A percentile compares a stretch with the other conserved stretches of the same genome.
phyloP scores from a whole-genome alignment of 2,113 vertebrate genomes.

The Empidonax traillii region DNA sequence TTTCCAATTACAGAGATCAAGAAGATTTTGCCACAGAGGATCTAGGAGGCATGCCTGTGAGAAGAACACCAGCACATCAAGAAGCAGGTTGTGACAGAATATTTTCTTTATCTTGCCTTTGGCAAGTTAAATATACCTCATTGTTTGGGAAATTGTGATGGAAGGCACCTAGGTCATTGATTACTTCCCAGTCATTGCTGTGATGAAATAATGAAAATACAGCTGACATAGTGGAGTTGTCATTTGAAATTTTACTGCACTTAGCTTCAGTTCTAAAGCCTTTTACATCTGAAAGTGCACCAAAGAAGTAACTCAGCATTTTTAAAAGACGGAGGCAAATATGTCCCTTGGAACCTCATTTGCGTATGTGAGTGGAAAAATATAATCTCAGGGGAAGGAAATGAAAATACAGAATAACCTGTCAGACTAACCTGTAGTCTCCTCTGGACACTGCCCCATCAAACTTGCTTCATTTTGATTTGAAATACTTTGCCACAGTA shows the following conservation, averaged over 20 bases:
- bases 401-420: not conserved
- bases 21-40: not conserved
- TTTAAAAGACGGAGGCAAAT: not conserved
- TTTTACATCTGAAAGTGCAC: not conserved
- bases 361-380: not conserved
- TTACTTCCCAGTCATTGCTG: not conserved
- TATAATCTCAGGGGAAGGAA: not conserved
- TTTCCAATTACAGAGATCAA: not conserved
- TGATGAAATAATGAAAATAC: not conserved
- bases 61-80: fast-evolving
- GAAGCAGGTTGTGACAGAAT: not conserved
- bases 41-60: not conserved
- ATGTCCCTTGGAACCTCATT: not conserved
- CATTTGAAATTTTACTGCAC: not conserved
- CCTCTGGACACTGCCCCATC: not conserved
- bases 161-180: not conserved
- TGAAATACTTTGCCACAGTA: not conserved
- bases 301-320: not conserved
- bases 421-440: not conserved
- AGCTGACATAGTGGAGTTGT: not conserved
- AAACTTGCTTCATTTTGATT: not conserved
- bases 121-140: not conserved
- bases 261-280: not conserved
- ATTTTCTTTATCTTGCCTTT: not conserved
- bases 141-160: not conserved